These are phyloP conservation scores for Hoplostethus atlanticus DNA, from an alignment of 2,797 vertebrate species.

Conservation along the genomic window DNA sequence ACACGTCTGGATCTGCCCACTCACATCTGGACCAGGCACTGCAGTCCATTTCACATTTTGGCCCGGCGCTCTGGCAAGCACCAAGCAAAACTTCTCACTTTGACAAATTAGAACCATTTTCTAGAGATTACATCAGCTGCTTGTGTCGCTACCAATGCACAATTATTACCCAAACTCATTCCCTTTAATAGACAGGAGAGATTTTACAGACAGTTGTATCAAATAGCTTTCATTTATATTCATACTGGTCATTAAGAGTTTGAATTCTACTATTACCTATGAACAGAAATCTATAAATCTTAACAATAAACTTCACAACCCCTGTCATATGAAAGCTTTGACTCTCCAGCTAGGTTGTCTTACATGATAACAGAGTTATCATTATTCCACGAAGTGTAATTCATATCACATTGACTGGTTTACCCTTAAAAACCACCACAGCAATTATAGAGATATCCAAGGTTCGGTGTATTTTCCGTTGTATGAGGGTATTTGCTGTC, in stretches of 20 bases:
- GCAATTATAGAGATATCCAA: constrained; percentile 52
- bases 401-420: neutral
- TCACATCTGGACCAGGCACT: constrained; percentile 77
- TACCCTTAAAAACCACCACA: neutral
- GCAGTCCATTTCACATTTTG: constrained; percentile 70
- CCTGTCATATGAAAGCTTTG: neutral
- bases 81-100: constrained; percentile 74
- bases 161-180: constrained; percentile 53
- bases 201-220: constrained; percentile 30
- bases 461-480: constrained; percentile 25
- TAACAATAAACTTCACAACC: neutral
- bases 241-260: constrained; percentile 31
- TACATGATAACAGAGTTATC: neutral
- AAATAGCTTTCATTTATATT: constrained; percentile 25
- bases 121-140: constrained; percentile 77
- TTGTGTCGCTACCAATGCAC: constrained; percentile 62
- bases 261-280: constrained; percentile 6
- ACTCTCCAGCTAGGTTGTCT: neutral
- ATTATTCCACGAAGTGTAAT: constrained; percentile 2
- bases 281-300: constrained; percentile 16
- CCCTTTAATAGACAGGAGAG: constrained; percentile 27
- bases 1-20: constrained; percentile 59
- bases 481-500: constrained; percentile 56
- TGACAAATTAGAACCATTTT: constrained; percentile 85
- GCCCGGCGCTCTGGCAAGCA: constrained; percentile 68